Evolutionary conservation across 2,797 vertebrate species (phyloP).

Genomic region (Ctenochaetus hawaiiensis): DNA sequence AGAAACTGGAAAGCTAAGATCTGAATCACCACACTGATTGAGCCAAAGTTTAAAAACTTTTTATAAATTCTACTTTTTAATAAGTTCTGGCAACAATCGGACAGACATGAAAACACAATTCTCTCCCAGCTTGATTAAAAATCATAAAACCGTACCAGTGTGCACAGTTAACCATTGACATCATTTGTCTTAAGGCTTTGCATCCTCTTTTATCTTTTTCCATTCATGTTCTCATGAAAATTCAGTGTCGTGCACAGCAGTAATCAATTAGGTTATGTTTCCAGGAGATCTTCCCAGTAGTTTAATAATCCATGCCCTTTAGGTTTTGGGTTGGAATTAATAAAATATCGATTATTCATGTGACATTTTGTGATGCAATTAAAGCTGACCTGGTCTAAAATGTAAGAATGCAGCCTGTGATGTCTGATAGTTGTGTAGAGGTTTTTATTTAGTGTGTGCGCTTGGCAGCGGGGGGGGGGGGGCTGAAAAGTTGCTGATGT

Average conservation of each 20-base stretch:
- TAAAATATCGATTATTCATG: conserved; percentile 70
- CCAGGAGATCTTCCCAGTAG: conserved; percentile 33
- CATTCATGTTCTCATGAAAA: conserved; percentile 4
- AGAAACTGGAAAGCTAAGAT: neutral
- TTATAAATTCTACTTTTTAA: neutral
- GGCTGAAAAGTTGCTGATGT: conserved; percentile 57
- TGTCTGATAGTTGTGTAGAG: conserved; percentile 26
- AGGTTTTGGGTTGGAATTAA: conserved; percentile 50
- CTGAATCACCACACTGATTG: neutral
- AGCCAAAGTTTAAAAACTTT: neutral
- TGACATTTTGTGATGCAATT: conserved; percentile 70
- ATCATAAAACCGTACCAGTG: neutral
- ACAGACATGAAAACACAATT: neutral
- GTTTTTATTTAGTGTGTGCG: conserved; percentile 34
- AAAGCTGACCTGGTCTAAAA: conserved; percentile 36
- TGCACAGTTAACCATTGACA: neutral
- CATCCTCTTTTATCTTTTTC: neutral
- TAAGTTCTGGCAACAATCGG: neutral
- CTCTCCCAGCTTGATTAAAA: neutral
- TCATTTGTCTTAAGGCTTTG: neutral
- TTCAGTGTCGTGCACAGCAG: neutral
- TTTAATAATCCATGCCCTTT: conserved; percentile 69
- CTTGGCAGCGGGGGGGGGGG: too few relatives aligned
- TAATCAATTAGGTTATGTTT: conserved; percentile 31
- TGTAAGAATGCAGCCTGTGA: conserved; percentile 35